Evolutionary conservation across 2,797 vertebrate species (phyloP), one percentile per base, ranked within the genome.

Genomic region (Carapus acus): DNA sequence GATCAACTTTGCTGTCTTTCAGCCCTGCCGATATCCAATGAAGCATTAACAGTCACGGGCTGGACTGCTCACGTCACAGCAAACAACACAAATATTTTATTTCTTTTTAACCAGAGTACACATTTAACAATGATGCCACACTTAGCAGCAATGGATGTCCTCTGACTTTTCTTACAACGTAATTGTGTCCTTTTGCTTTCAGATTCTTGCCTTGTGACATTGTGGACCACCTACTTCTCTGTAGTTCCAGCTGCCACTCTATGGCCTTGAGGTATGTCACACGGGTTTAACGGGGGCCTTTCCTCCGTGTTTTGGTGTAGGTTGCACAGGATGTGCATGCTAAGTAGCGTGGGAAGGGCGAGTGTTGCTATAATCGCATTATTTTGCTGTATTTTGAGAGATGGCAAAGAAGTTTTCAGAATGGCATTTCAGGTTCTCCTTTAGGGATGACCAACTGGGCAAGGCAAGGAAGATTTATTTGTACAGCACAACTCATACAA

Each of bases 221-320:
- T 37, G 20, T 54, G 66, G 74, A 69, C 62, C 46, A 56, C 29
- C 57, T 71, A 50, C 58, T 31, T 66, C 49, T 65, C 47, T 67
- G 58, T 65, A 66, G 47, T 54, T 59, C 49, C 67, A 62, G 65
- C 39, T 47, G 27, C 46, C 70, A 72, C 76, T 80, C 85, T 85
- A 87, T 89, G 87, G 85, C 85, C 81, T 78, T 82, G 76, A 85
- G 86, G 88, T 89, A 86, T 21, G 79, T 76, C 41, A 59, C 72
- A 52, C 7, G 9, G 54, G 24, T 60, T 41, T 54, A 24, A 15
- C 41, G 16, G 15, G 53, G 45, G 37, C 46, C 58, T 34, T 33
- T 71, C 46, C 37, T 22, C 41, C 20, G 13, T 63, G 8, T 37
- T 38, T 24, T 9, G 53, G 15, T 62, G 58, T 48, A 46, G 36